Conservation (phyloP, 2,888 invertebrate genomes). For the Acanthacorydalis orientalis region DNA sequence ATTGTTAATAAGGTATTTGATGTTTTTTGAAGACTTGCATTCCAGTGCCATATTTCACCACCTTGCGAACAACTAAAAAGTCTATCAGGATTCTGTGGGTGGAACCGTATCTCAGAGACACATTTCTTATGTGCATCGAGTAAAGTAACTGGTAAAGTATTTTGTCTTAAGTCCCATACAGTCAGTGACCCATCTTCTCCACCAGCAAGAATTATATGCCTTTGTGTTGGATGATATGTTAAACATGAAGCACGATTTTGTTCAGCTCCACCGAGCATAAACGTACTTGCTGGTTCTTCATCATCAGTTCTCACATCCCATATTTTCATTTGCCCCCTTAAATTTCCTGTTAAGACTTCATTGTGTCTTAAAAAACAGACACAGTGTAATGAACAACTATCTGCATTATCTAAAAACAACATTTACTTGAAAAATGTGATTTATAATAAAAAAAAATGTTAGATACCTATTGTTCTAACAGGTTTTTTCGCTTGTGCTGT, state of each 20-base stretch:
- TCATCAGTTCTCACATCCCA: constrained; percentile 60
- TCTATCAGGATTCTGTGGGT: constrained; percentile 70
- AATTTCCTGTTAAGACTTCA: constrained; percentile 68
- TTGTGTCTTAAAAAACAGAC: constrained; percentile 55
- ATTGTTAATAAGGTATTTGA: constrained; percentile 7
- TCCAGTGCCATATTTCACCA: constrained; percentile 87
- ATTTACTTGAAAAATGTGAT: background rate
- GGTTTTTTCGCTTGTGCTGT: constrained; percentile 31
- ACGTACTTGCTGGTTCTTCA: constrained; percentile 47
- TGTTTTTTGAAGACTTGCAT: constrained; percentile 31
- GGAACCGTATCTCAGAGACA: constrained; percentile 76
- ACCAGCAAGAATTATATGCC: constrained; percentile 68
- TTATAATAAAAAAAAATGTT: constrained; percentile 12
- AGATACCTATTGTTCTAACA: constrained; percentile 32
- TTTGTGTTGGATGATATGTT: constrained; percentile 72
- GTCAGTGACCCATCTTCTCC: constrained; percentile 75
- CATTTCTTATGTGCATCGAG: constrained; percentile 59
- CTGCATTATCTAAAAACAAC: constrained; percentile 42
- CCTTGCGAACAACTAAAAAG: constrained; percentile 64
- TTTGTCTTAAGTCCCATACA: constrained; percentile 79
- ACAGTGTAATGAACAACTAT: constrained; percentile 65
- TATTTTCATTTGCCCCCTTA: constrained; percentile 78
- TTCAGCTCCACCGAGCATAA: constrained; percentile 52
- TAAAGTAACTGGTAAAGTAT: constrained; percentile 65
- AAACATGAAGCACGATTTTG: constrained; percentile 59